Conservation (phyloP, 2,888 invertebrate species). For the Chrysopilus asiliformis region DNA sequence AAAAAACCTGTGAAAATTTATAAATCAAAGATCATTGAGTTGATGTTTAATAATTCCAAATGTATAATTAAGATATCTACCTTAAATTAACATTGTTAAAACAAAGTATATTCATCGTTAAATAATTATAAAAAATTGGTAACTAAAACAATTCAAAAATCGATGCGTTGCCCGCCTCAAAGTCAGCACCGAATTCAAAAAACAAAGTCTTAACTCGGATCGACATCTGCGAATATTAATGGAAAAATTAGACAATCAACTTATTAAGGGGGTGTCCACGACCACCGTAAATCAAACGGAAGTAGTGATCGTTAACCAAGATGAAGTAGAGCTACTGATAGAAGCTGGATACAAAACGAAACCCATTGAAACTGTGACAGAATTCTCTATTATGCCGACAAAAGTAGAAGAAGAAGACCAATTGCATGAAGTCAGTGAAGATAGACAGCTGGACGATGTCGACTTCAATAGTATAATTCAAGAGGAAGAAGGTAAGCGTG, state of each 20-base stretch:
- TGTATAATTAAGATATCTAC: no score
- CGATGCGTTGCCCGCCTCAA: constrained; percentile 22
- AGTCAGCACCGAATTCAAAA: constrained; percentile 22
- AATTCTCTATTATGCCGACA: no score
- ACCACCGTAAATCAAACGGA: constrained; percentile 10
- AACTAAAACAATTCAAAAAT: constrained; percentile 22
- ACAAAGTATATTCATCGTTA: no score
- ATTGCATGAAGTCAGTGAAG: no score
- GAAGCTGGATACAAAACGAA: constrained; percentile 11
- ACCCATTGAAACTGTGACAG: neutral
- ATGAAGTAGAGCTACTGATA: constrained; percentile 13
- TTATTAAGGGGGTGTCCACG: constrained; percentile 22
- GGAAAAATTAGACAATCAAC: constrained; percentile 22
- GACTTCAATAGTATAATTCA: constrained; percentile 1
- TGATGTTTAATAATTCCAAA: no score
- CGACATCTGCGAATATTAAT: constrained; percentile 22
- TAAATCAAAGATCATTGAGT: no score
- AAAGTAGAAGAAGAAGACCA: no score
- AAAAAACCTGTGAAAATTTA: no score
- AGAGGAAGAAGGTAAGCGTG: constrained; percentile 2
- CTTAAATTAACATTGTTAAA: no score
- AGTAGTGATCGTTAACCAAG: constrained; percentile 11
- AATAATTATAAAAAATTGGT: no score
- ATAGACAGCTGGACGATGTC: constrained; percentile 4
- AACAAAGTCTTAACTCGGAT: constrained; percentile 21